Conservation (phyloP, 2,113 vertebrate genomes). For the Ceuthmochares aereus region DNA sequence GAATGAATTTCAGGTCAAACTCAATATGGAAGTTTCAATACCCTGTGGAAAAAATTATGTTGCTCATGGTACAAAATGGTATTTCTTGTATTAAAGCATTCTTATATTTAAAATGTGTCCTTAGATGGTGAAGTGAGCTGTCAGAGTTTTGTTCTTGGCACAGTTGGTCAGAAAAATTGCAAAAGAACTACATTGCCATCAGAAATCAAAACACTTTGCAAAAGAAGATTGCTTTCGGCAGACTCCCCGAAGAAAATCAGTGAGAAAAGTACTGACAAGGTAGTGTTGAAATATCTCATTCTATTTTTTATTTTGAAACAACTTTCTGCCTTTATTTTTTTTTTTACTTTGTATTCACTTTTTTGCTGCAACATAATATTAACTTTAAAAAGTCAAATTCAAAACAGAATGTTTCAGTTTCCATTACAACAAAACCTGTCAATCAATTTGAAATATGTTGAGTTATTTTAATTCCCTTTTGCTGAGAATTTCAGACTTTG, state of each 20-base stretch:
- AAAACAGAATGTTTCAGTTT: slow-evolving; percentile 7
- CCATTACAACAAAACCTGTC: slow-evolving; percentile 17
- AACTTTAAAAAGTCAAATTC: neutral
- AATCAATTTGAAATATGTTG: neutral
- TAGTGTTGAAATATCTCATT: neutral
- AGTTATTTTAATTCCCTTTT: neutral
- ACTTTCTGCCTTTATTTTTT: neutral
- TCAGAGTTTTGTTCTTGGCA: neutral
- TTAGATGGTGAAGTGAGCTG: neutral
- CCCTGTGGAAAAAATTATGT: neutral
- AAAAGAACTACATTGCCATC: neutral
- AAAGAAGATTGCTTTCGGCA: neutral
- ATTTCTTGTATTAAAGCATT: neutral
- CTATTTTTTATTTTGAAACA: slow-evolving; percentile 21
- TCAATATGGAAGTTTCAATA: neutral
- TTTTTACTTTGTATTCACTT: neutral
- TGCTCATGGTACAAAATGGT: neutral
- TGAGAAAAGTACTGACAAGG: neutral
- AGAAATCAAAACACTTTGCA: neutral
- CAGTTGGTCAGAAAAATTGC: neutral
- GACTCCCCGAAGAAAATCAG: neutral
- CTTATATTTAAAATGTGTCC: neutral
- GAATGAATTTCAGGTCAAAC: neutral
- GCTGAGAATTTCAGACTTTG: neutral
- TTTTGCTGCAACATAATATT: neutral